phyloP scores from a whole-genome alignment of 2,113 vertebrate genomes.

The Crotalus viridis region DNA sequence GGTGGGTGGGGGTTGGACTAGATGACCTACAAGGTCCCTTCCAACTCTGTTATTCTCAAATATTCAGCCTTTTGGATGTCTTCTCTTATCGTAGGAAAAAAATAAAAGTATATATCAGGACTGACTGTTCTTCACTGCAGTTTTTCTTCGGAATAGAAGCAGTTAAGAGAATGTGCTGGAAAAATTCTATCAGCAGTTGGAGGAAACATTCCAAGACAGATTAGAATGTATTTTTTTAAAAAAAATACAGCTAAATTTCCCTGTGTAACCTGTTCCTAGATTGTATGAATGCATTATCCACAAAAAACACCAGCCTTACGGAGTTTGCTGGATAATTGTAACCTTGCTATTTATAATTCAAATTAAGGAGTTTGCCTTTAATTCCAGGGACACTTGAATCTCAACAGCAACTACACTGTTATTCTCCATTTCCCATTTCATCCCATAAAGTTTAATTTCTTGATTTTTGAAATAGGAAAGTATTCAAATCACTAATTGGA shows the following conservation, averaged over 20 bases:
- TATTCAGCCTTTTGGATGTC: neutral
- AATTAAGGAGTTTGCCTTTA: constrained; percentile 13
- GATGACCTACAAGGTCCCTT: too few relatives aligned
- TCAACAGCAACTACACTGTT: neutral
- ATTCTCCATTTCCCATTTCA: neutral
- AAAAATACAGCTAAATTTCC: neutral
- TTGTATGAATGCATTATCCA: constrained; percentile 3
- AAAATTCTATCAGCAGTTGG: neutral
- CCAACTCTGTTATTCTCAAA: neutral
- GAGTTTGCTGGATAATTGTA: neutral
- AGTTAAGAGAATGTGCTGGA: neutral
- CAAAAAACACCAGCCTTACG: neutral
- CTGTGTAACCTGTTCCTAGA: neutral
- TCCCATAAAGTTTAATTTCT: neutral
- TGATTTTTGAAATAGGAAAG: neutral
- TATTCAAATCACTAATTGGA: neutral
- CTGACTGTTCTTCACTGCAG: neutral
- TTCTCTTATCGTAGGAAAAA: neutral
- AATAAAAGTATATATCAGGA: neutral
- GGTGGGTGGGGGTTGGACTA: too few relatives aligned
- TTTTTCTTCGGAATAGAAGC: neutral
- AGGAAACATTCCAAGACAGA: neutral
- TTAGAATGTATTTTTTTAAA: neutral
- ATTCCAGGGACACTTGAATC: constrained; percentile 4
- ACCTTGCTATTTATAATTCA: neutral